phyloP scores from a whole-genome alignment of 2,113 vertebrate species.

The Atrichornis clamosus region DNA sequence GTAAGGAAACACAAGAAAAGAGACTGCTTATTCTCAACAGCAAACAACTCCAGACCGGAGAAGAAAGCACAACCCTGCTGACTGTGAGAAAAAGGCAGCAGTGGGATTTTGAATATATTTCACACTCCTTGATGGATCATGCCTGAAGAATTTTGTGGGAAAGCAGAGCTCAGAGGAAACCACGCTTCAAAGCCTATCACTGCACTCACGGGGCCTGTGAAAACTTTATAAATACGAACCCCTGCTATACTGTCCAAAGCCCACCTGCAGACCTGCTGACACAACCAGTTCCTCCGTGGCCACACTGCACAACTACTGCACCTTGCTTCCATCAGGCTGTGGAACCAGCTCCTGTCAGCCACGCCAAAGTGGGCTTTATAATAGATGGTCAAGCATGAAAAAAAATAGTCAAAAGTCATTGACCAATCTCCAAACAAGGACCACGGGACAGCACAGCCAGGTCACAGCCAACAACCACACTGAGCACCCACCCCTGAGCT shows the following conservation, averaged over 20 bases:
- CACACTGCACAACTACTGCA: not conserved
- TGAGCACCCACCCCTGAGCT: not conserved
- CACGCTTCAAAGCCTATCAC: not conserved
- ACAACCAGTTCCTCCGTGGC: not conserved
- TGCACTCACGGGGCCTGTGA: not conserved
- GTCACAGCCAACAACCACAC: accelerated
- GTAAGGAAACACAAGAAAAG: constrained; percentile 37
- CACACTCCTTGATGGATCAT: constrained; percentile 13
- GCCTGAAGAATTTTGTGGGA: constrained; percentile 12
- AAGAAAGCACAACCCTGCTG: constrained; percentile 44
- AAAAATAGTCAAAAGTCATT: not conserved
- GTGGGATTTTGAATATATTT: constrained; percentile 43
- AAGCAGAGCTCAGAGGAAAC: constrained; percentile 6
- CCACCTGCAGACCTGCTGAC: not conserved
- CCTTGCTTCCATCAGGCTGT: not conserved
- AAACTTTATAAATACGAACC: not conserved
- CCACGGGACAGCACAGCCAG: not conserved
- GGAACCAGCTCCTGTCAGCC: not conserved
- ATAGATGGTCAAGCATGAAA: not conserved
- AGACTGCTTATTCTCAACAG: constrained; percentile 47
- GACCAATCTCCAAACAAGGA: not conserved
- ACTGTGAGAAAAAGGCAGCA: constrained; percentile 25
- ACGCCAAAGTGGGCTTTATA: not conserved
- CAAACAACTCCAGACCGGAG: constrained; percentile 23
- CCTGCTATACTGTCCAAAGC: not conserved